Evolutionary conservation across 2,113 vertebrate genomes (phyloP), one percentile per base, ranked within the genome.

Genomic region (Anas platyrhynchos): DNA sequence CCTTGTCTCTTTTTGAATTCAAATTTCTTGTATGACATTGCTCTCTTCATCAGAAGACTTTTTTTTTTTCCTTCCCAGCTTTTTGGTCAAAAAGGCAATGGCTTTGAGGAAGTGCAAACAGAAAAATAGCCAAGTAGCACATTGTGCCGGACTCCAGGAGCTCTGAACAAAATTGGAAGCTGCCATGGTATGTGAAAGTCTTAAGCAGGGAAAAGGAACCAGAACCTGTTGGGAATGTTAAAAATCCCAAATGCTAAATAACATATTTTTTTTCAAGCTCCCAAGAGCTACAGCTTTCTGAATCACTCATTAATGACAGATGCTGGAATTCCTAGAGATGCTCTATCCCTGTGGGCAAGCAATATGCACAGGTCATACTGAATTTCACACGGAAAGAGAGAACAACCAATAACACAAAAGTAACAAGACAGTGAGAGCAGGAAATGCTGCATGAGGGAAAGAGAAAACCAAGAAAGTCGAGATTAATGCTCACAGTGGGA

Each of bases 131-230:
- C 34, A 76, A 52, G 14, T 11, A 50, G 9, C 16, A 21, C 36
- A 63, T n/a, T 2, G 0, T 22, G 11, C 25, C n/a, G 27, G 4
- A 22, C 6, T 1, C 5, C 21, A 72, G 43, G 31, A 74, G n/a
- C 12, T 61, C 6, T 20, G 22, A 68, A 72, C 23, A 59, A 11
- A 22, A 50, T 38, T 80, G 23, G 15, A 83, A 78, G 31, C 1
- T 29, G 62, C 3, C 17, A 55, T 13, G 66, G 43, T 36, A 75
- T 13, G 4, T 44, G 5, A 65, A 76, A 65, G 31, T 52, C 54
- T 69, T 34, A 48, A 73, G 32, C 26, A 48, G 13, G 25, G 5
- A 86, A 86, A 65, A 94, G 22, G 13, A 86, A 26, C 6, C 26
- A 46, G 7, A 80, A 0, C 8, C 58, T 66, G 29, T 4, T 69